A percentile compares a stretch with the other conserved stretches of the same genome.
These are phyloP conservation scores for Chymomyza caudatula DNA, from an alignment of 2,888 invertebrate genomes.

Conservation along the genomic window DNA sequence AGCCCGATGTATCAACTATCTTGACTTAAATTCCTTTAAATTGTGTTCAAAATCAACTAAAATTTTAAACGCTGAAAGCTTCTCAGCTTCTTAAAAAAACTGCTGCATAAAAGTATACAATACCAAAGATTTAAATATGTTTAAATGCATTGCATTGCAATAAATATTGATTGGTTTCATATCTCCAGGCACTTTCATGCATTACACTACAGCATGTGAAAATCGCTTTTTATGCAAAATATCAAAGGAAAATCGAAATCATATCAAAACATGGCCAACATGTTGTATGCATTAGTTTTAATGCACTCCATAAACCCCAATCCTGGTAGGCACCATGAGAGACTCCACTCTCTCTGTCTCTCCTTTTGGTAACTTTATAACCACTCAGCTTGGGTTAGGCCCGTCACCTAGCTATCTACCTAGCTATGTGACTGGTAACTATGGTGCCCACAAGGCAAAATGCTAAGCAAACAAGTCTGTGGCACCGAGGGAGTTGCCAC, in stretches of 20 bases:
- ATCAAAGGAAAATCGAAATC: neutral
- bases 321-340: no score
- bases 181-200: neutral
- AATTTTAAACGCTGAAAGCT: no score
- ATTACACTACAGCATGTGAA: neutral
- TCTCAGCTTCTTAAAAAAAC: neutral
- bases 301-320: neutral
- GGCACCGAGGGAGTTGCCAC: neutral
- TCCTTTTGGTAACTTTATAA: neutral
- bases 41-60: no score
- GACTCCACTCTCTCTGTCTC: no score
- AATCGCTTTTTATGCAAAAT: neutral
- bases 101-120: neutral
- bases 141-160: neutral
- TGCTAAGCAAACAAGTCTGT: slow-evolving; percentile 12
- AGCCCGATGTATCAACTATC: no score
- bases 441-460: neutral
- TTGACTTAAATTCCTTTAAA: no score
- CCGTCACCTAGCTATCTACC: neutral
- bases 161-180: neutral
- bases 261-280: neutral
- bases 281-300: neutral
- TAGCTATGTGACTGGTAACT: no score
- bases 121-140: neutral
- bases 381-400: neutral